These are phyloP conservation scores for Pelecanoides urinatrix DNA, from an alignment of 2,113 vertebrate species.

Conservation along the genomic window DNA sequence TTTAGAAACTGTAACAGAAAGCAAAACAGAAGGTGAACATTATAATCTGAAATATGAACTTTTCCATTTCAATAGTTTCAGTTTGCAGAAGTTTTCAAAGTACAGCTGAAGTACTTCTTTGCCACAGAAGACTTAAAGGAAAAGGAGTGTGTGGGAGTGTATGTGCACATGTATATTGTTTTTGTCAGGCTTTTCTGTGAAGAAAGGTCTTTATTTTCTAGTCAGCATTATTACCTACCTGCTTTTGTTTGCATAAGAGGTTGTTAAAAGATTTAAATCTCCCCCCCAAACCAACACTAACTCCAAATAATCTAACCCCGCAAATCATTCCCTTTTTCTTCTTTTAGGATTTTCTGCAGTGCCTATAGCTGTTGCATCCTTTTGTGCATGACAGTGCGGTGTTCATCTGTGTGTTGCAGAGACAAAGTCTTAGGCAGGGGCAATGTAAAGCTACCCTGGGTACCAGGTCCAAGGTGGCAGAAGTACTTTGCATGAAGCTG, in stretches of 20 bases:
- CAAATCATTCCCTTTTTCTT: not conserved
- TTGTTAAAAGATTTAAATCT: constrained; percentile 29
- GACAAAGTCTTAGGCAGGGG: not conserved
- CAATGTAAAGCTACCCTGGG: not conserved
- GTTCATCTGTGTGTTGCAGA: not conserved
- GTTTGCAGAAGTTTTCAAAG: constrained; percentile 3
- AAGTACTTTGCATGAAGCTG: not conserved
- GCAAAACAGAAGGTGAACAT: not conserved
- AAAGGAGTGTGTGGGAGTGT: not conserved
- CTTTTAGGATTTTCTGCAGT: not conserved
- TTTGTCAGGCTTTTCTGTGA: constrained; percentile 12
- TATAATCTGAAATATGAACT: not conserved
- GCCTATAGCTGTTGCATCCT: not conserved
- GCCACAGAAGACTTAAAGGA: not conserved
- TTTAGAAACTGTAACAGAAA: not conserved
- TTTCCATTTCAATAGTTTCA: not conserved
- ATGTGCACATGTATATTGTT: not conserved
- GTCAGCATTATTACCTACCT: not conserved
- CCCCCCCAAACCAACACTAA: not conserved
- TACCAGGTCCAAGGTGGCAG: not conserved
- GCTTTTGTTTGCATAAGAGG: constrained; percentile 6
- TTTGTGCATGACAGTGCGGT: not conserved
- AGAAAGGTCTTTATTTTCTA: not conserved
- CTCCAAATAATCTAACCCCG: not conserved
- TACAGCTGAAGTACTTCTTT: not conserved